Evolutionary conservation across 2,113 vertebrate species (phyloP), one percentile per base, ranked within the genome.

Genomic region (Glaucomys volans): DNA sequence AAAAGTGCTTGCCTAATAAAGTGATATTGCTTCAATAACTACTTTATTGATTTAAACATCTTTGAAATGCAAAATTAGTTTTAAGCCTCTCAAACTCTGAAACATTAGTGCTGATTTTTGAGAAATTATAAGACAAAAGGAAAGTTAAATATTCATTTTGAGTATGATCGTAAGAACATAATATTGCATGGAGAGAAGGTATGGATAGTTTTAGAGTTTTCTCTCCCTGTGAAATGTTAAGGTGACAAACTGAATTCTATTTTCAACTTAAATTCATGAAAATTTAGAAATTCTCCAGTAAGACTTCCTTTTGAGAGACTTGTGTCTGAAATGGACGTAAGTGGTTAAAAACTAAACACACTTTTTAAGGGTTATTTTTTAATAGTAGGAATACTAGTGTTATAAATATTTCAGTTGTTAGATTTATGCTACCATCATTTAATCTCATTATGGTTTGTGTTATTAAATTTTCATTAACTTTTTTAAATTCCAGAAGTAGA

Each of bases 11-110:
- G n/a, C 74, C 54, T 91, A 52, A 59, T 81, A 84, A 87, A 81
- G 30, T 77, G 17, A 37, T 59, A 47, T 81, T 96, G 16, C 59
- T 93, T 26, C 24, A 89, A 40, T 64, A 95, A 96, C 71, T 94
- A 4, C 37, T 92, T 52, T 90, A 50, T 40, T 96, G 76, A 81
- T 95, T 91, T 93, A 96, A 96, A 76, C 72, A 95, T 92, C 3
- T 5, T 87, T 87, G 59, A 75, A 80, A 13, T 87, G 8, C 72
- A 79, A 95, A 47, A 91, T 89, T 77, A 85, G 47, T 93, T 84
- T 24, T 67, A 89, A 96, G 4, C 3, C 0, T 0, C 37, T 6
- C 22, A 42, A 91, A 84, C 8, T 44, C 32, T 87, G 71, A 96
- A 94, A 10, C 32, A 35, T 54, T 95, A 67, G 14, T 88, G 59